Conservation (phyloP, 2,113 vertebrate species). For the Muntiacus muntjak region DNA sequence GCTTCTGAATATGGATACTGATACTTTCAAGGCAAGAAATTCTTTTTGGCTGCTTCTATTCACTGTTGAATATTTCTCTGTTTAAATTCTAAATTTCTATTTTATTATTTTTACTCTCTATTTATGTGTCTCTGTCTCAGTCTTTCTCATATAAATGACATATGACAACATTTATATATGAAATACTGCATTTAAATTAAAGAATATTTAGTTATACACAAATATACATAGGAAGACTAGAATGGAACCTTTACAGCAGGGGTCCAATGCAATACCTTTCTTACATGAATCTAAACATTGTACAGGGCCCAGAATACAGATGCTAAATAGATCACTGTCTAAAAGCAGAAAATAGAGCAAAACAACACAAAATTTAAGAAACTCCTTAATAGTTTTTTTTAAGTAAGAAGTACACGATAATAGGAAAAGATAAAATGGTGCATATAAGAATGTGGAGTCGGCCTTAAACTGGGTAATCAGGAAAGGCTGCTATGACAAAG, state of each 20-base stretch:
- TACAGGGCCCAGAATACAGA: background rate
- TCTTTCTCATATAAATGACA: background rate
- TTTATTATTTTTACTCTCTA: background rate
- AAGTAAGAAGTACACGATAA: background rate
- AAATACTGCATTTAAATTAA: background rate
- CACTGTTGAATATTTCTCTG: background rate
- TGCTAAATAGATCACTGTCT: background rate
- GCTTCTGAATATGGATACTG: background rate
- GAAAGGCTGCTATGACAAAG: background rate
- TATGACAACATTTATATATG: background rate
- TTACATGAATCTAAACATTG: background rate
- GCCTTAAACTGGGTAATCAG: background rate
- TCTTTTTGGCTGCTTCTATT: background rate
- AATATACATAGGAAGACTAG: background rate
- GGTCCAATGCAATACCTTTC: background rate
- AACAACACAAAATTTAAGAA: background rate
- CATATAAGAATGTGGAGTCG: background rate
- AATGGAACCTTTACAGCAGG: background rate
- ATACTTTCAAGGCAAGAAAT: background rate
- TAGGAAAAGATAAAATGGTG: background rate
- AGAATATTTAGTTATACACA: background rate
- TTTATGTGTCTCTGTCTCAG: background rate
- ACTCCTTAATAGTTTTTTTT: background rate
- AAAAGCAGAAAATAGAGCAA: background rate
- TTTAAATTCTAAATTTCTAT: background rate